Conservation (phyloP, 2,888 invertebrate species). For the Acleris holmiana region DNA sequence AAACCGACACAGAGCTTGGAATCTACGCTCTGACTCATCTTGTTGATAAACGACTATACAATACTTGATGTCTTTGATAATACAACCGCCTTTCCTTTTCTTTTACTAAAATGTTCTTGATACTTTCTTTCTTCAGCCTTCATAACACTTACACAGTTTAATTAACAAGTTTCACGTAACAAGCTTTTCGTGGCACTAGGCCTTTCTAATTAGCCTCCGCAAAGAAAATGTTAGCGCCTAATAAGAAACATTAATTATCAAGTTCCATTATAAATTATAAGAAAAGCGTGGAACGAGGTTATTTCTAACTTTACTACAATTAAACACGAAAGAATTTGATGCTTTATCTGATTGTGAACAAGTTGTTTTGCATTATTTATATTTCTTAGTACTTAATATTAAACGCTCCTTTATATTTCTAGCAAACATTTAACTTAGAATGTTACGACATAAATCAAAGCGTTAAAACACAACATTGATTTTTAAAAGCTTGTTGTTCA, state of each 20-base stretch:
- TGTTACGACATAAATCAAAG: too few species aligned
- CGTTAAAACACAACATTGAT: too few species aligned
- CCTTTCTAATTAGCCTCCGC: conserved; percentile 1
- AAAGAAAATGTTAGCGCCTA: conserved; percentile 21
- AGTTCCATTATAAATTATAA: conserved; percentile 10
- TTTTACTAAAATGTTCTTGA: too few species aligned
- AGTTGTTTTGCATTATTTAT: neutral
- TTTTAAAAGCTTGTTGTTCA: too few species aligned
- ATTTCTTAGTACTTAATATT: neutral
- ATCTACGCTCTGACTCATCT: too few species aligned
- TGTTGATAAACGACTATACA: too few species aligned
- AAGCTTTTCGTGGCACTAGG: conserved; percentile 8
- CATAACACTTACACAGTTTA: neutral
- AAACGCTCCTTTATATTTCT: too few species aligned
- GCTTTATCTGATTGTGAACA: conserved; percentile 2
- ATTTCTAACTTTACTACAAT: conserved; percentile 10
- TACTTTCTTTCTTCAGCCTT: too few species aligned
- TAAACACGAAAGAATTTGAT: conserved; percentile 16
- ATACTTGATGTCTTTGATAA: too few species aligned
- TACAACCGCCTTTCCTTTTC: too few species aligned
- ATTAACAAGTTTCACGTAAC: neutral
- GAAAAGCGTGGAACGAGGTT: conserved; percentile 20
- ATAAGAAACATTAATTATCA: conserved; percentile 23
- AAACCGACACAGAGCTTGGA: too few species aligned
- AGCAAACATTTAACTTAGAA: too few species aligned